Percentiles rank a stretch among this genome's conserved stretches.
These are phyloP conservation scores for Gallinago media DNA, from an alignment of 2,113 vertebrate species.

Conservation along the genomic window DNA sequence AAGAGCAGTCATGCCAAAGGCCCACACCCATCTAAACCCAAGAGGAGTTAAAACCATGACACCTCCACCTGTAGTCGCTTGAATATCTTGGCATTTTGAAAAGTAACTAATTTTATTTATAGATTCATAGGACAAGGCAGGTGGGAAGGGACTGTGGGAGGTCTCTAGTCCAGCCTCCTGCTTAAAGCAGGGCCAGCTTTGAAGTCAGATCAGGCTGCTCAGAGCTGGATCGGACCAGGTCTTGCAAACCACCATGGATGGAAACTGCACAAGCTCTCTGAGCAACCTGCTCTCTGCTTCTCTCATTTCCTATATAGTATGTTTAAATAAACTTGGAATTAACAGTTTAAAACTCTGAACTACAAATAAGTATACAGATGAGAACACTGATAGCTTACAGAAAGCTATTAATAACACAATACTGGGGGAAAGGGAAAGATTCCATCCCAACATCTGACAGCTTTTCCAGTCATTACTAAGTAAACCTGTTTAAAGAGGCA, in stretches of 20 bases:
- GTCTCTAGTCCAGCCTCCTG: neutral
- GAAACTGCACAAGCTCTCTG: neutral
- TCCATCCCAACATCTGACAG: neutral
- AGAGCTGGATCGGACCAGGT: neutral
- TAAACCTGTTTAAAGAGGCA: neutral
- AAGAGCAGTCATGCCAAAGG: neutral
- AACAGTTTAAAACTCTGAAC: neutral
- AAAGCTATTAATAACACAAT: neutral
- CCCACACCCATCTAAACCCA: neutral
- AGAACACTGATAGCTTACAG: neutral
- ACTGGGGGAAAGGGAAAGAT: neutral
- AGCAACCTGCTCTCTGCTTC: neutral
- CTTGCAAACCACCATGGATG: neutral
- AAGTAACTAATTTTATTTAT: neutral
- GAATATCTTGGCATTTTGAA: neutral
- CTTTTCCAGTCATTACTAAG: neutral
- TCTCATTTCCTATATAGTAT: neutral
- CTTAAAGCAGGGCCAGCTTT: neutral
- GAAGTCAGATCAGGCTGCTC: neutral
- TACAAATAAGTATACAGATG: neutral
- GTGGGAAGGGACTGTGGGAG: neutral
- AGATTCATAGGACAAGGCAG: neutral
- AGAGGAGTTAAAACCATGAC: neutral
- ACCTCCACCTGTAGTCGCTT: neutral
- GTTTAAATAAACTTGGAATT: neutral